Evolutionary conservation across 2,888 invertebrate genomes (phyloP), one percentile per base, ranked within the genome.

Genomic region (Acronicta aceris): DNA sequence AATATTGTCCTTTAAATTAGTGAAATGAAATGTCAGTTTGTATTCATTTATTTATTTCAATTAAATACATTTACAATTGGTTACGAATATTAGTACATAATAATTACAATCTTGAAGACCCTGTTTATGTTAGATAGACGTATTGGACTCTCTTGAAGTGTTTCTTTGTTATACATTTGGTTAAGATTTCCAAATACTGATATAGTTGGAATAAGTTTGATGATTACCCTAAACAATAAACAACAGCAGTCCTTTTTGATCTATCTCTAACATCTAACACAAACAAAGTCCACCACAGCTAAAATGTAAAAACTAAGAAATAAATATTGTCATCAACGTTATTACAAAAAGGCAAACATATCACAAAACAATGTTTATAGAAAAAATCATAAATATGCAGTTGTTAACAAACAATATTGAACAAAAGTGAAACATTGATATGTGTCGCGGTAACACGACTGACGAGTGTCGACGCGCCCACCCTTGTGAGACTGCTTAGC

Each of bases 31-130:
- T 38, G 38, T 66, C 33, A 36, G 17, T 51, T 71, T 45, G 56
- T 48, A 69, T 83, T 81, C 68, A 76, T 82, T 81, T 80, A 78
- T 80, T 81, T 62, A 71, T 82, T 78, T 74, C 53, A 72, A 78
- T 79, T 81, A 80, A 83, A 84, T 81, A 86, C 81, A 83, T 83
- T 79, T 87, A 86, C 82, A 83, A 78, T 76, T 83, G 81, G 74
- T 84, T 87, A 85, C 75, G 82, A 79, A 77, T 59, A 78, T 78
- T 76, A 81, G 76, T 77, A 64, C 59, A 74, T 70, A 68, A 59
- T 75, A 63, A 38, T 62, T 63, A 65, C 56, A 70, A 60, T 71
- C 63, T 53, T 47, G 53, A 58, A 65, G 64, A 66, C 62, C 65
- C 54, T 73, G 76, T 70, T 67, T 68, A 55, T 71, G 71, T 65